These are phyloP conservation scores for Drosophila aff. DNA, from an alignment of 1,140 invertebrate species.

Conservation along the genomic window DNA sequence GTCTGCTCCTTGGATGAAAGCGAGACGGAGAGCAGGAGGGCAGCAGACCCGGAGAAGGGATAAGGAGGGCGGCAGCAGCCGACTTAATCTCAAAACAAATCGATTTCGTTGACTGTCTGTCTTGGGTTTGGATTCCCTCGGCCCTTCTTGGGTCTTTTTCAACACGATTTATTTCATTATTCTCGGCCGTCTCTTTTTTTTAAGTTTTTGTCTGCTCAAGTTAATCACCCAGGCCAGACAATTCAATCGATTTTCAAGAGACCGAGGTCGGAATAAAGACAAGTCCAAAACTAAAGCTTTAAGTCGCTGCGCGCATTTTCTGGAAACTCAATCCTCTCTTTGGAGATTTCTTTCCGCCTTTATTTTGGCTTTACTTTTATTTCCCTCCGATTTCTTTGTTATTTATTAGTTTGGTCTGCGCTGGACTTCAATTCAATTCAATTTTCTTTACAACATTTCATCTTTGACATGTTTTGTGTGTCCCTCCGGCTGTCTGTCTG, in stretches of 20 bases:
- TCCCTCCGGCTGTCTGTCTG: slow-evolving; percentile 39
- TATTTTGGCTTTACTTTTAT: slow-evolving; percentile 39
- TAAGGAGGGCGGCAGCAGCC: slow-evolving; percentile 52
- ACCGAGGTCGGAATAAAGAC: slow-evolving; percentile 3
- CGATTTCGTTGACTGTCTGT: slow-evolving; percentile 75
- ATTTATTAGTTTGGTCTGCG: slow-evolving; percentile 76
- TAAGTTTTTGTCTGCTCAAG: slow-evolving; percentile 58
- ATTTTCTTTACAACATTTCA: slow-evolving; percentile 82
- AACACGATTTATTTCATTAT: slow-evolving; percentile 84
- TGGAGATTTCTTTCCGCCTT: slow-evolving; percentile 10
- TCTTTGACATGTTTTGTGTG: slow-evolving; percentile 81
- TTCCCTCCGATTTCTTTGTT: slow-evolving; percentile 49
- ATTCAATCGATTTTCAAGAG: slow-evolving; percentile 74
- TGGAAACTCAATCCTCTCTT: slow-evolving; percentile 49
- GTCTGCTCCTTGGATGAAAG: slow-evolving; percentile 23
- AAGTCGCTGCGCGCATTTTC: slow-evolving; percentile 27
- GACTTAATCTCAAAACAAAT: slow-evolving; percentile 85
- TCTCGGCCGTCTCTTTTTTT: slow-evolving; percentile 37
- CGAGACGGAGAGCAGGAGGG: not conserved
- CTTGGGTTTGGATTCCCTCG: slow-evolving; percentile 21
- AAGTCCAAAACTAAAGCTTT: slow-evolving; percentile 52
- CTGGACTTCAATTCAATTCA: slow-evolving; percentile 77
- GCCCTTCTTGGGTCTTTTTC: slow-evolving; percentile 59
- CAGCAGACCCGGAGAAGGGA: not conserved
- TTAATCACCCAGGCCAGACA: slow-evolving; percentile 76